phyloP scores from a whole-genome alignment of 2,113 vertebrate species.

The Tor tambroides region DNA sequence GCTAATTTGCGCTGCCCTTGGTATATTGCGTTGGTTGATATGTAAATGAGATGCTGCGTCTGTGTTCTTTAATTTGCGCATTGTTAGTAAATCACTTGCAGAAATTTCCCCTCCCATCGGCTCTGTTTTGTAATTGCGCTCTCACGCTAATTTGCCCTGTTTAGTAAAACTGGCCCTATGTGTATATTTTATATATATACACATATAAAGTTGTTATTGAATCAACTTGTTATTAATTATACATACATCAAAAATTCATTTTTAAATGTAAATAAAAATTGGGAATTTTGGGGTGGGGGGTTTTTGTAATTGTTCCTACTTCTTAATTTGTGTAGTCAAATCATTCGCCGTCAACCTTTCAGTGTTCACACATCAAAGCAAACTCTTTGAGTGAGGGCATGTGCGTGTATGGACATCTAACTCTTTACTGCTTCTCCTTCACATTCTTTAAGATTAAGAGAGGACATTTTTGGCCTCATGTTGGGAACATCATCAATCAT shows the following conservation, averaged over 20 bases:
- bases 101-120: no score
- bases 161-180: no score
- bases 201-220: not conserved
- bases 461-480: constrained; percentile 36
- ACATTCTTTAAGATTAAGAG: constrained; percentile 44
- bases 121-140: no score
- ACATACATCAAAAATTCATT: not conserved
- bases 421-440: constrained; percentile 29
- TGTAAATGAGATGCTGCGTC: no score
- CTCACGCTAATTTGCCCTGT: no score
- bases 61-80: no score
- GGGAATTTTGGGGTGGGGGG: not conserved
- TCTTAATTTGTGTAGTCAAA: not conserved
- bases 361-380: not conserved
- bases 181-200: no score
- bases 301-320: not conserved
- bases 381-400: constrained; percentile 2
- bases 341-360: not conserved
- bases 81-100: no score
- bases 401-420: not conserved
- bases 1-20: no score
- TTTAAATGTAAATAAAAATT: not conserved
- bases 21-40: no score
- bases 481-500: constrained; percentile 54
- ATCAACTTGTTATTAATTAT: not conserved